A percentile compares a stretch with the other conserved stretches of the same genome.
phyloP scores from a whole-genome alignment of 2,888 invertebrate genomes.

The Lysandra bellargus region DNA sequence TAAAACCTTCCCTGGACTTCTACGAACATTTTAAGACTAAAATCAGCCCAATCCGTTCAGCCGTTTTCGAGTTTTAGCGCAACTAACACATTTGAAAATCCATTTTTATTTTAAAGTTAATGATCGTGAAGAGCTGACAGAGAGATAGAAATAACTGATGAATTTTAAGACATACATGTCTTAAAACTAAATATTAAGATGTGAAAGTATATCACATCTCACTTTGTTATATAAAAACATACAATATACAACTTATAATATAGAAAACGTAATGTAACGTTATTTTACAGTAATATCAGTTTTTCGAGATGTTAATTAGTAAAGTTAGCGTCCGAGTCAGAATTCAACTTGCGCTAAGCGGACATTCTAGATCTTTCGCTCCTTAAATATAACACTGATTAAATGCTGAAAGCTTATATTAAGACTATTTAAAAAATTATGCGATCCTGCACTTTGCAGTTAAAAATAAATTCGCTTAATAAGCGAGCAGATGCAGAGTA shows the following conservation, averaged over 20 bases:
- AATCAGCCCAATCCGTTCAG: no score
- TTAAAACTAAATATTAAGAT: no score
- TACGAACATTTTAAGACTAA: no score
- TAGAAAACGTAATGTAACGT: conserved; percentile 35
- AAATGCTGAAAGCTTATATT: conserved; percentile 3
- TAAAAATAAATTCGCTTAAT: neutral
- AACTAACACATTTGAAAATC: no score
- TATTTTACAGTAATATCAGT: conserved; percentile 53
- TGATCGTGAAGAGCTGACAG: no score
- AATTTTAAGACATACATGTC: no score
- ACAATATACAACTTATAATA: no score
- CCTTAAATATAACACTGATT: conserved; percentile 12
- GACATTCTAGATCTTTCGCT: conserved; percentile 9
- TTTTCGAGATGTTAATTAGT: conserved; percentile 55
- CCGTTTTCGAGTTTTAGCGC: no score
- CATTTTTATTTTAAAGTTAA: no score
- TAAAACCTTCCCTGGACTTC: no score
- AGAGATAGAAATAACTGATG: no score
- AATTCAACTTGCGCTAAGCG: conserved; percentile 38
- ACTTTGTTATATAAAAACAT: neutral
- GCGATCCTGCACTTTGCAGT: neutral
- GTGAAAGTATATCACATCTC: neutral
- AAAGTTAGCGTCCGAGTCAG: conserved; percentile 43
- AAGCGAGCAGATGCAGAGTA: neutral
- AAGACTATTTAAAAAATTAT: neutral